Percentiles rank a stretch among this genome's conserved stretches.
phyloP scores from a whole-genome alignment of 2,113 vertebrate species.

The Neotoma lepida region DNA sequence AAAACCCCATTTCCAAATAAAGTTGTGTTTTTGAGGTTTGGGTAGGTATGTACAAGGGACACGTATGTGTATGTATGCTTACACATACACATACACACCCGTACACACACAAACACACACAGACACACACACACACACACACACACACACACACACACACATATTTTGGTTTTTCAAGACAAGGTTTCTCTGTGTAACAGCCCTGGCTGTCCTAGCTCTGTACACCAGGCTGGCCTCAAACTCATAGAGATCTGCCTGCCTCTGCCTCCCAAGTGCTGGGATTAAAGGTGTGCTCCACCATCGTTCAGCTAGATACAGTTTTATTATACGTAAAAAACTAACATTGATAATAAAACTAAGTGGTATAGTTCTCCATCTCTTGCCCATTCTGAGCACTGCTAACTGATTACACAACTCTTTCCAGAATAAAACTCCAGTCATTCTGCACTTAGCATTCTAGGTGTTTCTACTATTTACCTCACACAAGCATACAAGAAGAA shows the following conservation, averaged over 20 bases:
- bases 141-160: neutral
- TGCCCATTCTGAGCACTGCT: neutral
- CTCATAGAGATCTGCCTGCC: neutral
- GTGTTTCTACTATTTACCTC: neutral
- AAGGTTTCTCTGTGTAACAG: neutral
- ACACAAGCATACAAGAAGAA: neutral
- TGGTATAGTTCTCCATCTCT: neutral
- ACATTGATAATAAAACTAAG: neutral
- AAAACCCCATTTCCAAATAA: neutral
- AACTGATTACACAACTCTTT: neutral
- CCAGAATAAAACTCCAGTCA: neutral
- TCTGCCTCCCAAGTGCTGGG: neutral
- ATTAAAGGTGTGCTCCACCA: neutral
- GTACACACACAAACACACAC: no score
- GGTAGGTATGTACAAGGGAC: neutral
- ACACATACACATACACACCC: fast-evolving
- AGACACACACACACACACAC: no score
- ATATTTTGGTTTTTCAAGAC: no score
- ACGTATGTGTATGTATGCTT: neutral
- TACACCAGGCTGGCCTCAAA: neutral
- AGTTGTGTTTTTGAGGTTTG: neutral
- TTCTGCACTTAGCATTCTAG: neutral
- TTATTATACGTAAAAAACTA: neutral
- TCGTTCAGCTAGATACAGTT: neutral
- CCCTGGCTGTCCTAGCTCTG: neutral